Conservation (phyloP, 2,113 vertebrate genomes). For the Microtus richardsoni region DNA sequence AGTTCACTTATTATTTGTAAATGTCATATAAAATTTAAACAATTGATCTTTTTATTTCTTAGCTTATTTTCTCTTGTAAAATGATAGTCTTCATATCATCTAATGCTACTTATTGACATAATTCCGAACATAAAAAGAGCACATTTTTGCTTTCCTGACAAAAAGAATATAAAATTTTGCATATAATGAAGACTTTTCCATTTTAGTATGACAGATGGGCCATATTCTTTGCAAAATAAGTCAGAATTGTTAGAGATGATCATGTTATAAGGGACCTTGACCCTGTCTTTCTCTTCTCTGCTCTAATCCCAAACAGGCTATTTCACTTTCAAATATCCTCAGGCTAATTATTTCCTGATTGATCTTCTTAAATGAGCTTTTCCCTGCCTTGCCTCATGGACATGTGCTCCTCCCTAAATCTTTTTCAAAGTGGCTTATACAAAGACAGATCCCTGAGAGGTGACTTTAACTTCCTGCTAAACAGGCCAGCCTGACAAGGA, state of each 20-base stretch:
- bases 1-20: conserved; percentile 44
- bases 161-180: neutral
- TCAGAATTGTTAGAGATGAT: neutral
- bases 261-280: conserved; percentile 42
- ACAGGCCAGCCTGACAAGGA: conserved; percentile 40
- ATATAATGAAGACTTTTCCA: neutral
- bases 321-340: conserved; percentile 70
- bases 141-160: neutral
- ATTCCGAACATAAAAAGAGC: neutral
- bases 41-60: conserved; percentile 15
- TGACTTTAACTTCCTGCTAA: conserved; percentile 57
- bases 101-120: conserved; percentile 23
- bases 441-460: conserved; percentile 13
- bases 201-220: neutral
- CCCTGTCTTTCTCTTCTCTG: neutral
- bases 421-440: conserved; percentile 43
- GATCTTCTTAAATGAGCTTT: conserved; percentile 75
- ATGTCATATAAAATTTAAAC: conserved; percentile 37
- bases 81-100: neutral
- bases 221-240: neutral
- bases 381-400: conserved; percentile 30
- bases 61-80: neutral
- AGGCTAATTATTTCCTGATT: conserved; percentile 78
- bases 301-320: conserved; percentile 57
- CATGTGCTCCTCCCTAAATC: conserved; percentile 39